A percentile compares a stretch with the other conserved stretches of the same genome.
These are phyloP conservation scores for Python bivittatus DNA, from an alignment of 2,113 vertebrate species.

Conservation along the genomic window DNA sequence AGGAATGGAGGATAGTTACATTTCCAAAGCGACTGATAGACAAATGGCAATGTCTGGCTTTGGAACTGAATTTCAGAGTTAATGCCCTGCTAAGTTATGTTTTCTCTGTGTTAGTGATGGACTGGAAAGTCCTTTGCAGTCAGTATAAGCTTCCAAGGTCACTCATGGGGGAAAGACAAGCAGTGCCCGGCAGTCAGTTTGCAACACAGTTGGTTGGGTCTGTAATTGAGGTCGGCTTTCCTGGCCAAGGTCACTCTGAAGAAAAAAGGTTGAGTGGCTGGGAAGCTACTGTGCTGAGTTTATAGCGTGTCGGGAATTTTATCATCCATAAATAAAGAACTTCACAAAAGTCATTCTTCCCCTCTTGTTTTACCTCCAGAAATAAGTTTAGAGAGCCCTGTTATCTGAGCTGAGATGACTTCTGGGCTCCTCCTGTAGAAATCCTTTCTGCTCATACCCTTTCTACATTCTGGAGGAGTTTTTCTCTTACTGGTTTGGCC, in stretches of 20 bases:
- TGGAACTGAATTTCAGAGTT: conserved; percentile 4
- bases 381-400: neutral
- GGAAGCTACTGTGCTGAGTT: conserved; percentile 22
- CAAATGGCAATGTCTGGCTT: conserved; percentile 18
- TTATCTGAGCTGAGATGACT: neutral
- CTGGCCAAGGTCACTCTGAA: conserved; percentile 58
- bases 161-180: neutral
- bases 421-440: neutral
- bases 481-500: neutral
- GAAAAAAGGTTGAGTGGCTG: conserved; percentile 44
- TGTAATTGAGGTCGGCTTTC: conserved; percentile 60
- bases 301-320: conserved; percentile 56
- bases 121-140: conserved; percentile 8
- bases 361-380: neutral
- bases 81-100: conserved; percentile 38
- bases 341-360: neutral
- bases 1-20: neutral
- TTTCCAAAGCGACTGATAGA: neutral
- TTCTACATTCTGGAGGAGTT: neutral
- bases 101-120: conserved; percentile 18
- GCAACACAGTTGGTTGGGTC: conserved; percentile 58
- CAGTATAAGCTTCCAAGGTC: conserved; percentile 22
- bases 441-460: neutral
- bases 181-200: conserved; percentile 21
- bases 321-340: conserved; percentile 58